Evolutionary conservation across 2,888 invertebrate genomes (phyloP), one percentile per base, ranked within the genome.

Genomic region (Helobdella robusta): DNA sequence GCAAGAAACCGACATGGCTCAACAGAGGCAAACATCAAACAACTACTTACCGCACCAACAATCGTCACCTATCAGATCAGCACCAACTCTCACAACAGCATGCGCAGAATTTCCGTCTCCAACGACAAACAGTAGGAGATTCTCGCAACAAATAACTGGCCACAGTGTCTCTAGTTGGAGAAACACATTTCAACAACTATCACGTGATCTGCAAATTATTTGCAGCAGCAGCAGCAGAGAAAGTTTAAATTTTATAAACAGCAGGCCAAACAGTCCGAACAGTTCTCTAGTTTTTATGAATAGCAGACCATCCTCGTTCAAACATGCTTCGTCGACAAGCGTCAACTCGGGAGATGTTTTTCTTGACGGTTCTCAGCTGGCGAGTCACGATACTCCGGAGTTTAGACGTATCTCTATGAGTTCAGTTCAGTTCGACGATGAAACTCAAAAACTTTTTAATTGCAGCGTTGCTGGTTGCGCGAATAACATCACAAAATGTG

Each of bases 21-120:
- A 40, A 40, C 44, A 40, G n/a, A n/a, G n/a, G n/a, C 44, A 11
- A n/a, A 40, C 44, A 11, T 30, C n/a, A 56, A 56, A 25, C 28
- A 28, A 25, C 56, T 56, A 30, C 32, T 28, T 56, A 25, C 56
- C 56, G n/a, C 56, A 56, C 28, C 56, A 56, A 30, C 56, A 56
- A 30, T 32, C 2, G 1, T 56, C 56, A 3, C 32, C 56, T 30
- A 32, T 30, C 28, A n/a, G n/a, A n/a, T n/a, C n/a, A n/a, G n/a
- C n/a, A n/a, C n/a, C n/a, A n/a, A n/a, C n/a, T n/a, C n/a, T n/a
- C n/a, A n/a, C n/a, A n/a, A n/a, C n/a, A n/a, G n/a, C n/a, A n/a
- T 30, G 30, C 11, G 25, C 25, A 30, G 28, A n/a, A 8, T n/a
- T 30, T 28, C 28, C 25, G 15, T 5, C 2, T 28, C 32, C 56